phyloP scores from a whole-genome alignment of 2,113 vertebrate genomes.

The Syngnathus floridae region DNA sequence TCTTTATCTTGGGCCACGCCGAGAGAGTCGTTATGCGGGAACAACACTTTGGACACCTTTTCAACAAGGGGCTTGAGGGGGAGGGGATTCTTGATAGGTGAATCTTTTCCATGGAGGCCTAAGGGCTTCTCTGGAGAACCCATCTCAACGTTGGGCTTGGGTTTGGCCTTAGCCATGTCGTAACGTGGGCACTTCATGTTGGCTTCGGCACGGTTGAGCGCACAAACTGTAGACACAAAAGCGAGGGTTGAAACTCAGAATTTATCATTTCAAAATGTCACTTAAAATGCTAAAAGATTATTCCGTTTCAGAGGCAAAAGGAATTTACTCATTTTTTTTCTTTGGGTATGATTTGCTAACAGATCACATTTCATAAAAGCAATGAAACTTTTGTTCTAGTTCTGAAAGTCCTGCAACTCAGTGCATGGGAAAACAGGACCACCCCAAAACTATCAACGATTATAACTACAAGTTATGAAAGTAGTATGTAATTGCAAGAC shows the following conservation, averaged over 20 bases:
- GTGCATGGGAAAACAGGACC: background rate
- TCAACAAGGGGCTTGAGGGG: slow-evolving; percentile 33
- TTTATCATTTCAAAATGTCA: background rate
- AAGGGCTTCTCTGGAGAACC: slow-evolving; percentile 10
- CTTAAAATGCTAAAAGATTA: no score
- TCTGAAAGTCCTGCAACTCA: background rate
- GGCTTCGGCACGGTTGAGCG: background rate
- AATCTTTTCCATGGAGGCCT: slow-evolving; percentile 20
- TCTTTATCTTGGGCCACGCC: slow-evolving; percentile 61
- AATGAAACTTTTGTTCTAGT: background rate
- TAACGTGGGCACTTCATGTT: slow-evolving; percentile 50
- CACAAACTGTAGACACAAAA: background rate
- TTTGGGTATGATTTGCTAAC: no score
- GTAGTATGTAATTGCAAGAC: background rate
- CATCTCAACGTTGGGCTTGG: slow-evolving; percentile 28
- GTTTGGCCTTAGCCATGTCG: slow-evolving; percentile 11
- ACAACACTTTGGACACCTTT: background rate
- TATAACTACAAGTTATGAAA: background rate
- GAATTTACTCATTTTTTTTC: no score
- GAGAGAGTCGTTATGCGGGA: slow-evolving; percentile 11
- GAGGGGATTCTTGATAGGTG: slow-evolving; percentile 34
- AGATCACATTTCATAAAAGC: no score
- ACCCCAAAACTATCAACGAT: background rate
- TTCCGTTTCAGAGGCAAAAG: no score
- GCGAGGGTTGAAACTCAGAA: background rate